Evolutionary conservation across 2,113 vertebrate species (phyloP).

Genomic region (Hippolais icterina): DNA sequence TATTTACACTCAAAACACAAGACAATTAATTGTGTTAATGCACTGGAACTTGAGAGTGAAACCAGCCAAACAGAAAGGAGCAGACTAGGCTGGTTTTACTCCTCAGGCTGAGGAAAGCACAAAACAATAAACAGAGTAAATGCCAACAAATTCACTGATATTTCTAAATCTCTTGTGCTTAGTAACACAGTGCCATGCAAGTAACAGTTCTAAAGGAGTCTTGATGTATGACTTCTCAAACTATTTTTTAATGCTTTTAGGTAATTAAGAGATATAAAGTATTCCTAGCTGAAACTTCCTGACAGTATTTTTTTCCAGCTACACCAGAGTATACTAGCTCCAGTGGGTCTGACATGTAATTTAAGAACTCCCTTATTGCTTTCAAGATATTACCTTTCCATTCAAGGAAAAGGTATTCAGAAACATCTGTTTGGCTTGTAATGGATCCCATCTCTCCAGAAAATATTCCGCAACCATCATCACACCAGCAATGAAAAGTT

Average conservation of each 20-base stretch:
- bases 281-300: background rate
- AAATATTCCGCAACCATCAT: background rate
- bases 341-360: background rate
- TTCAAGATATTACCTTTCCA: background rate
- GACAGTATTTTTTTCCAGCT: background rate
- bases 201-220: background rate
- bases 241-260: background rate
- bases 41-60: background rate
- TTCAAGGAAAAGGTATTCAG: background rate
- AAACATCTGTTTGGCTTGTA: background rate
- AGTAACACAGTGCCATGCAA: background rate
- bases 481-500: background rate
- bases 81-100: background rate
- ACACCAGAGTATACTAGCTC: background rate
- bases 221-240: background rate
- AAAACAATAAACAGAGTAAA: background rate
- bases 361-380: background rate
- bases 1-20: background rate
- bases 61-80: background rate
- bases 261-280: background rate
- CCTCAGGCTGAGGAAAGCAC: background rate
- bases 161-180: background rate
- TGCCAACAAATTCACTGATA: background rate
- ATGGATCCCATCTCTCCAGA: background rate
- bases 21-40: background rate